Conservation (phyloP, 2,113 vertebrate genomes). For the Merops nubicus region DNA sequence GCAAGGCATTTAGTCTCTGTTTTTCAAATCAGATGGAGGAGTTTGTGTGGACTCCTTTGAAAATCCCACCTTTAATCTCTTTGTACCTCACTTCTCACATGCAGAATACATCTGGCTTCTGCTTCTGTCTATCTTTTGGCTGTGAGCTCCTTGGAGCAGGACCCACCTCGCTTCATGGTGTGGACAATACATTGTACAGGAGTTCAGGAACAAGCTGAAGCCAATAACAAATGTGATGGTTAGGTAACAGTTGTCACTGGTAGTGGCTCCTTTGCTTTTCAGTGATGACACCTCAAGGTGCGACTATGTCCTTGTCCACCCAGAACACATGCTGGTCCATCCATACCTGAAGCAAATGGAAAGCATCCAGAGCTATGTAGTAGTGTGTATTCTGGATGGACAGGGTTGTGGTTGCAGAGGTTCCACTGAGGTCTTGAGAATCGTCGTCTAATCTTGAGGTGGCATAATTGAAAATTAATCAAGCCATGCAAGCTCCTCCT, state of each 20-base stretch:
- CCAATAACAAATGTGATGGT: background rate
- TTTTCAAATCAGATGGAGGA: too few relatives aligned
- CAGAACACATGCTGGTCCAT: background rate
- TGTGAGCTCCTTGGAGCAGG: background rate
- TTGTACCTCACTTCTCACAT: background rate
- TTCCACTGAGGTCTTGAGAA: background rate
- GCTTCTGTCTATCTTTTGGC: background rate
- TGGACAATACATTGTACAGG: background rate
- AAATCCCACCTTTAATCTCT: background rate
- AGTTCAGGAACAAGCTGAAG: background rate
- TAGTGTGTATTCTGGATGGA: background rate
- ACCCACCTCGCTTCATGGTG: fast-evolving
- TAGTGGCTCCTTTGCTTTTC: background rate
- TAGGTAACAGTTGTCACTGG: background rate
- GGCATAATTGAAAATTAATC: background rate
- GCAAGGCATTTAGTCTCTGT: background rate
- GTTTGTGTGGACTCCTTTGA: background rate
- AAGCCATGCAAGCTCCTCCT: background rate
- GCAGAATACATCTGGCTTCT: background rate
- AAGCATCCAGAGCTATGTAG: background rate
- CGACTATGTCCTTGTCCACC: background rate
- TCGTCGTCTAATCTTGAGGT: background rate
- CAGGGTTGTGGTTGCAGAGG: too few relatives aligned
- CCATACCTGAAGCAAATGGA: background rate
- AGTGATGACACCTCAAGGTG: background rate